Conservation (phyloP, 92 coral and sea anemone species). For the Palythoa grandis region DNA sequence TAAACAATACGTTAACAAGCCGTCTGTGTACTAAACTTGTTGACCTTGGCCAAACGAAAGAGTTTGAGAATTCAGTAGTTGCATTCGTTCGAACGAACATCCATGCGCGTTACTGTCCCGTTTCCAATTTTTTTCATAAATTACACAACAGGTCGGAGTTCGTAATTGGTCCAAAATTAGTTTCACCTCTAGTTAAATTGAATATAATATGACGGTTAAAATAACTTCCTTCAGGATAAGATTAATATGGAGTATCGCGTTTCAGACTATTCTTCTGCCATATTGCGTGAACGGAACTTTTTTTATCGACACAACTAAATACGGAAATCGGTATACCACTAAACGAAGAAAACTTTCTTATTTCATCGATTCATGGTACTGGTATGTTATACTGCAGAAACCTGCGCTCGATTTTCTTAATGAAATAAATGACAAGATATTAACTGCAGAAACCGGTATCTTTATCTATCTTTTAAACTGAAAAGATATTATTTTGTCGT, state of each 20-base stretch:
- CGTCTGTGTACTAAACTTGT: background rate
- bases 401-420: too few relatives aligned
- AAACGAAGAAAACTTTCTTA: background rate
- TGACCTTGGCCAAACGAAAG: background rate
- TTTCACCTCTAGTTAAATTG: background rate
- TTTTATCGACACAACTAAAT: background rate
- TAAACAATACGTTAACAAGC: background rate
- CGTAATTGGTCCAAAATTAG: background rate
- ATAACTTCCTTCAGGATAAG: background rate
- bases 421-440: too few relatives aligned
- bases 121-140: background rate
- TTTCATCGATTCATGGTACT: background rate
- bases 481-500: too few relatives aligned
- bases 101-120: too few relatives aligned
- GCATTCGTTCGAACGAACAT: background rate
- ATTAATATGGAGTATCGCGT: background rate
- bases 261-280: background rate
- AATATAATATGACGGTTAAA: background rate
- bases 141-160: background rate
- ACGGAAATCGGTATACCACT: background rate
- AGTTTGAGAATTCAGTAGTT: background rate
- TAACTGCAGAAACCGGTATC: too few relatives aligned
- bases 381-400: background rate
- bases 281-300: background rate
- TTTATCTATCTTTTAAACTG: too few relatives aligned